Evolutionary conservation across 30 jellyfish, hydroid and myxozoan species (phyloP).

Genomic region (Phacellophora camtschatica): DNA sequence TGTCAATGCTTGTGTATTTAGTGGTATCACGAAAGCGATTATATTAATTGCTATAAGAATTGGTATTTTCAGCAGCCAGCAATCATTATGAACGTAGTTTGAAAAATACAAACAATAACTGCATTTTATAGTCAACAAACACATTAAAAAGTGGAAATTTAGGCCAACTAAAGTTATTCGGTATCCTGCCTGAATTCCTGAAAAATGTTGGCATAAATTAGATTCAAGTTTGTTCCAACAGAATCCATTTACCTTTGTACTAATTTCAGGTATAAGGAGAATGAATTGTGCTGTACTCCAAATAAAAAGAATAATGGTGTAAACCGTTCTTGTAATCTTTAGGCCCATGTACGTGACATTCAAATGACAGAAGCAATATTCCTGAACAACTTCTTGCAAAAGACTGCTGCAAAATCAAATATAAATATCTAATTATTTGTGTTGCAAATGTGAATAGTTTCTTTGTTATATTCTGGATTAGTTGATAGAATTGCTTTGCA

Average conservation of each 20-base stretch:
- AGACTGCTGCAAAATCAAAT: no score
- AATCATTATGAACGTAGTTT: conserved; percentile 48
- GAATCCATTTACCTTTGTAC: conserved; percentile 7
- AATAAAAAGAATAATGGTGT: not conserved
- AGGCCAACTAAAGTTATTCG: conserved; percentile 62
- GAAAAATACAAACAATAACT: conserved; percentile 46
- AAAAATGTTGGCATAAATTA: conserved; percentile 43
- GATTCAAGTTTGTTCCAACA: conserved; percentile 63
- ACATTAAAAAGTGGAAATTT: conserved; percentile 44
- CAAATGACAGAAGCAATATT: no score
- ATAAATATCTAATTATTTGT: no score
- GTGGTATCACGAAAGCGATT: conserved; percentile 62
- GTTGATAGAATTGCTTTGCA: no score
- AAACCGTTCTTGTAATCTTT: conserved; percentile 17
- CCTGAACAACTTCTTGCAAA: no score
- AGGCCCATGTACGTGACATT: conserved; percentile 70
- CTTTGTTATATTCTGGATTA: no score
- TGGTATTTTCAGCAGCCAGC: conserved; percentile 75
- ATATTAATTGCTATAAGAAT: conserved; percentile 54
- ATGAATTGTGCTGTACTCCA: conserved; percentile 60
- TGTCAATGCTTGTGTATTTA: conserved; percentile 35
- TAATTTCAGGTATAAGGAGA: conserved; percentile 67
- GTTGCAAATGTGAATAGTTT: no score
- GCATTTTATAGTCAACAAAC: conserved; percentile 31
- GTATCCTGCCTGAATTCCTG: conserved; percentile 90